Conservation (phyloP, 2,113 vertebrate genomes). For the Sterna hirundo region DNA sequence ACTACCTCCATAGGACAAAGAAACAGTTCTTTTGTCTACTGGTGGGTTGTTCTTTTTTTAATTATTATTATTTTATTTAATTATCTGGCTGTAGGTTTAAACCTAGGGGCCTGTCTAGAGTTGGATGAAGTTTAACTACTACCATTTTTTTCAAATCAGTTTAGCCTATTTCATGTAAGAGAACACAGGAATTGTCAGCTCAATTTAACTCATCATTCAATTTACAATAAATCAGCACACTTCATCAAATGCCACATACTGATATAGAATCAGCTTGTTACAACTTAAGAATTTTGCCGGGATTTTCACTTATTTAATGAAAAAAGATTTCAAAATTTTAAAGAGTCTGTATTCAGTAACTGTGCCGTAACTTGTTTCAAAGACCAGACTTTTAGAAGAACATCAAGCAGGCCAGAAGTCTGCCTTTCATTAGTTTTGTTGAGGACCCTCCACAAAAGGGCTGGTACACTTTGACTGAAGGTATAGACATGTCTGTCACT, state of each 20-base stretch:
- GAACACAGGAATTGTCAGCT: not conserved
- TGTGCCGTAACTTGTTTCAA: not conserved
- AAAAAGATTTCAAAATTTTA: not conserved
- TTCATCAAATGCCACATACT: not conserved
- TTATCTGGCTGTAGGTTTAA: not conserved
- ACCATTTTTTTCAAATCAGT: not conserved
- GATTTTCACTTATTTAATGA: not conserved
- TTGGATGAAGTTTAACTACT: not conserved
- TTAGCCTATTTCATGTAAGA: not conserved
- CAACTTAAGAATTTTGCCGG: not conserved
- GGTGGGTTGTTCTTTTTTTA: rapidly evolving
- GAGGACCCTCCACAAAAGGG: not conserved
- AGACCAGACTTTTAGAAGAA: not conserved
- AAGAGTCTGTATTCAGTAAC: not conserved
- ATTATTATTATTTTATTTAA: not conserved
- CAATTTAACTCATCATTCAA: not conserved
- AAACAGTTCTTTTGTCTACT: not conserved
- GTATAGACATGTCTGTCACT: not conserved
- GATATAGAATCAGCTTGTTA: not conserved
- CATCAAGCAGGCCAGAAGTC: not conserved
- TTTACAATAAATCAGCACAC: not conserved
- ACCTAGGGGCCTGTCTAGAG: not conserved
- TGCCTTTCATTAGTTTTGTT: not conserved
- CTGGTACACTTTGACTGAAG: not conserved
- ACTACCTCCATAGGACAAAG: not conserved